Evolutionary conservation across 2,797 vertebrate genomes (phyloP).

Genomic region (Thamnophis elegans): DNA sequence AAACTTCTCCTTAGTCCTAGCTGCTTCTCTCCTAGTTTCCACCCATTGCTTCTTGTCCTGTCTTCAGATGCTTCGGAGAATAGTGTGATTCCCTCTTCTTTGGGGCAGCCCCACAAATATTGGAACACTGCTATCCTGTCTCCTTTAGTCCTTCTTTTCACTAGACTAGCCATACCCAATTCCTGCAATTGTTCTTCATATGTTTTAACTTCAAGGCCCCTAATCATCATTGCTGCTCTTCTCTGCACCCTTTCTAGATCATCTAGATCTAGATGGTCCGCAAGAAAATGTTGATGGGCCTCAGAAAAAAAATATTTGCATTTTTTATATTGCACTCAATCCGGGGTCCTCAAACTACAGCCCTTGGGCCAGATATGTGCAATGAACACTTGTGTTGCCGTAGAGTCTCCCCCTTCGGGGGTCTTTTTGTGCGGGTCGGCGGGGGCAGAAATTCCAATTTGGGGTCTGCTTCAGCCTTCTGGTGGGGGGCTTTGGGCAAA

Average conservation of each 20-base stretch:
- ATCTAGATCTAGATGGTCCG: too few relatives aligned
- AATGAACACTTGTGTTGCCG: too few relatives aligned
- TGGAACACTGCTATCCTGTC: background rate
- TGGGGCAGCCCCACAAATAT: background rate
- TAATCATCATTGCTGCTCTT: background rate
- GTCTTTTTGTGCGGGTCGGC: too few relatives aligned
- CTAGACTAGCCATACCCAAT: background rate
- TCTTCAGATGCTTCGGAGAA: background rate
- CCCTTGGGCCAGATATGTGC: too few relatives aligned
- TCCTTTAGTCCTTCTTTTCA: background rate
- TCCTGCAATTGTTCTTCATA: background rate
- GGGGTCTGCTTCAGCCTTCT: too few relatives aligned
- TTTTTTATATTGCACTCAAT: too few relatives aligned
- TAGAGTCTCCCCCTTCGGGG: too few relatives aligned
- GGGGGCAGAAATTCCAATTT: too few relatives aligned
- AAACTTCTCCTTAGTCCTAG: background rate
- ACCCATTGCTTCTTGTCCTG: background rate
- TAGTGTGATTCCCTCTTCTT: accelerated
- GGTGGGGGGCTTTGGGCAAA: too few relatives aligned
- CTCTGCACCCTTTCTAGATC: background rate
- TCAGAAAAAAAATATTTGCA: too few relatives aligned
- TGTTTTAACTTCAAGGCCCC: background rate
- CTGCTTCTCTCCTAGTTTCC: background rate
- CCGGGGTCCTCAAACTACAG: too few relatives aligned
- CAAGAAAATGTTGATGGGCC: too few relatives aligned